Base-by-base conservation (phyloP, 2,888 invertebrate genomes). In the Cyrtodaria siliqua region DNA sequence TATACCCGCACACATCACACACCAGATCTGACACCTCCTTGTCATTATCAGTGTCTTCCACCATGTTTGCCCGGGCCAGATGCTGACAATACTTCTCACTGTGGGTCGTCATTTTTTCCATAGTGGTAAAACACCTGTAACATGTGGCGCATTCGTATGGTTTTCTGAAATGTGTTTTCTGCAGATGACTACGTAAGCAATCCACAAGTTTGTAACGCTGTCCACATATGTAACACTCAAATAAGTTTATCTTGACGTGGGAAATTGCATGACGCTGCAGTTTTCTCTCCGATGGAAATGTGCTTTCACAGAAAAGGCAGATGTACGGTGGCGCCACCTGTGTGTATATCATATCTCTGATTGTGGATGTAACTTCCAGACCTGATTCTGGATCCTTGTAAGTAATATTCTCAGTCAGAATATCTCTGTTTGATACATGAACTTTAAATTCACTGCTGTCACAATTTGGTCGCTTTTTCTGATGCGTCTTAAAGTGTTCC, bases 401-500 rank as follows among this genome's bases (percentile, higher is more conserved):
- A 1, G 55, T 61, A 2, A 56, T 38, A 20, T 20, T 40, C 24
- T 62, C 62, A 6, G 55, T 38, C 20, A 70, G 56, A 18, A 56
- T 40, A 56, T 70, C 62, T 40, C 27, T 61, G 3, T 55, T 42
- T 26, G 49, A 62, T 20, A 18, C 20, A 16, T 44, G 4, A 24
- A 6, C 20, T 47, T 24, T 26, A 16, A 56, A 66, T 8, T 4
- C 33, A 9, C 29, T 50, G 29, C 27, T 42, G 8, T 52, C 27
- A 64, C 78, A 78, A 14, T 69, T 42, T 8, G 60, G 18, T 27
- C 55, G 24, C 50, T 60, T 63, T 8, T 18, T 24, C 18, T 66
- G 55, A 47, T 78, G 78, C 33, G 50, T 42, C n/a, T 73, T 56
- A 1, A 78, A 29, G 20, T 78, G 78, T 26, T 29, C 14, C 26